Conservation (phyloP, 2,888 invertebrate genomes). For the Hypselothyrea guttata region DNA sequence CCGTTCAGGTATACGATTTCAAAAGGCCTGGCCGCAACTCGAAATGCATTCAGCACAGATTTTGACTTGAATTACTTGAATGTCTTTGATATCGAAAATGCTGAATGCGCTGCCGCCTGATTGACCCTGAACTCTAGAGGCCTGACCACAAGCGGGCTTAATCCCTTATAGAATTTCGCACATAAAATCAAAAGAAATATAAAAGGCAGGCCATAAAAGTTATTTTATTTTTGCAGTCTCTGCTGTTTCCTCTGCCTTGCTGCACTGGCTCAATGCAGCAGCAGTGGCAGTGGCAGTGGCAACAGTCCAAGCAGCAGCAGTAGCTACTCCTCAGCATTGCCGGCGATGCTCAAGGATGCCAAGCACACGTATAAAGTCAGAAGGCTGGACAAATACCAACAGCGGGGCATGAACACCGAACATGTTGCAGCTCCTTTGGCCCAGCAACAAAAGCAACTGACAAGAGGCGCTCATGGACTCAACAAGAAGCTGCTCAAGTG, state of each 20-base stretch:
- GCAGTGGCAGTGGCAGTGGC: slow-evolving; percentile 18
- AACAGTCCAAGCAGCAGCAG: slow-evolving; percentile 18
- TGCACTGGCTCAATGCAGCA: slow-evolving; percentile 45
- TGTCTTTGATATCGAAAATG: too few species aligned
- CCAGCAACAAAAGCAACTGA: slow-evolving; percentile 56
- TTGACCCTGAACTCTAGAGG: slow-evolving; percentile 61
- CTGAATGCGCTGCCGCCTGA: too few species aligned
- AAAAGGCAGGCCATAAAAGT: slow-evolving; percentile 57
- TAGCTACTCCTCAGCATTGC: slow-evolving; percentile 34
- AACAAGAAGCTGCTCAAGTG: slow-evolving; percentile 81
- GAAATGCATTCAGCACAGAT: too few species aligned
- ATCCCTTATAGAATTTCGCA: slow-evolving; percentile 64
- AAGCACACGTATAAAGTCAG: slow-evolving; percentile 73
- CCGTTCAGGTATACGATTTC: slow-evolving; percentile 53
- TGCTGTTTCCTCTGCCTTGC: slow-evolving; percentile 69
- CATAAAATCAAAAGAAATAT: slow-evolving; percentile 48
- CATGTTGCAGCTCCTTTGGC: slow-evolving; percentile 40
- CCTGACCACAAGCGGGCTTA: slow-evolving; percentile 40
- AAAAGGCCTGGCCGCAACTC: slow-evolving; percentile 30
- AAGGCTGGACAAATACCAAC: slow-evolving; percentile 67
- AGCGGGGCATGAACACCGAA: slow-evolving; percentile 17
- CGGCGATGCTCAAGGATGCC: slow-evolving; percentile 52
- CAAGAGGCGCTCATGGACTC: slow-evolving; percentile 76
- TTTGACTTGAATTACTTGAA: too few species aligned
- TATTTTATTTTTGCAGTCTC: slow-evolving; percentile 67